These are phyloP conservation scores for Tethya wilhelma DNA, from an alignment of 37 sponge, comb jelly and placozoan species.

Conservation along the genomic window DNA sequence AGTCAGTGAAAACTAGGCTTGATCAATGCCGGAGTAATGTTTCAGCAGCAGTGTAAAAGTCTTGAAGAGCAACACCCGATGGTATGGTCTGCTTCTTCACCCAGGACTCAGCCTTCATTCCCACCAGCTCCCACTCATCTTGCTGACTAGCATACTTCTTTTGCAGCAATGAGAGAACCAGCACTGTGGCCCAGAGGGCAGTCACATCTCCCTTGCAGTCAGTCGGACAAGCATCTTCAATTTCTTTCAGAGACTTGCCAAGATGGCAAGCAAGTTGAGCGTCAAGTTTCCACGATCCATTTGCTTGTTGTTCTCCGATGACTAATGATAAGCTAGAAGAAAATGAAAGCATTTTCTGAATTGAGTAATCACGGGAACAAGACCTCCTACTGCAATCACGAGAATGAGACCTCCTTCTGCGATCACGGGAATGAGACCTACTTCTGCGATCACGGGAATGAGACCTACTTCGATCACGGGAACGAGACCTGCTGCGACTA, in stretches of 20 bases:
- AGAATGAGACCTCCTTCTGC: no score
- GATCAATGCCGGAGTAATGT: no score
- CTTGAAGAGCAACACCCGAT: neutral
- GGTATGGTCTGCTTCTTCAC: constrained; percentile 49
- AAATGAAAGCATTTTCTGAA: neutral
- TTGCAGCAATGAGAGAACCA: constrained; percentile 29
- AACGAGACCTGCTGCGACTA: no score
- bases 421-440: no score
- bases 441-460: no score
- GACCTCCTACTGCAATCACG: no score
- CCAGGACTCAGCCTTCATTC: constrained; percentile 76
- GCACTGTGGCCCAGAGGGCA: constrained; percentile 64
- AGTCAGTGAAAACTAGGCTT: no score
- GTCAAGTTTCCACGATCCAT: constrained; percentile 60
- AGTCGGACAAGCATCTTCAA: constrained; percentile 46
- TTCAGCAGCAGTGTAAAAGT: constrained; percentile 22
- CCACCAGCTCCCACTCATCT: no score
- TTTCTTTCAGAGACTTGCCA: constrained; percentile 19
- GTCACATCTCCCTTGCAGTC: constrained; percentile 26
- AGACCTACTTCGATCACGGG: no score
- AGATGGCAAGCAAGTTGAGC: constrained; percentile 11
- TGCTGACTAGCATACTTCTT: constrained; percentile 14
- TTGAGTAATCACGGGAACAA: neutral
- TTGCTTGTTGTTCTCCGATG: constrained; percentile 39
- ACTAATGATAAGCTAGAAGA: constrained; percentile 5